phyloP scores from a whole-genome alignment of 2,113 vertebrate genomes.

The Brienomyrus brachyistius region DNA sequence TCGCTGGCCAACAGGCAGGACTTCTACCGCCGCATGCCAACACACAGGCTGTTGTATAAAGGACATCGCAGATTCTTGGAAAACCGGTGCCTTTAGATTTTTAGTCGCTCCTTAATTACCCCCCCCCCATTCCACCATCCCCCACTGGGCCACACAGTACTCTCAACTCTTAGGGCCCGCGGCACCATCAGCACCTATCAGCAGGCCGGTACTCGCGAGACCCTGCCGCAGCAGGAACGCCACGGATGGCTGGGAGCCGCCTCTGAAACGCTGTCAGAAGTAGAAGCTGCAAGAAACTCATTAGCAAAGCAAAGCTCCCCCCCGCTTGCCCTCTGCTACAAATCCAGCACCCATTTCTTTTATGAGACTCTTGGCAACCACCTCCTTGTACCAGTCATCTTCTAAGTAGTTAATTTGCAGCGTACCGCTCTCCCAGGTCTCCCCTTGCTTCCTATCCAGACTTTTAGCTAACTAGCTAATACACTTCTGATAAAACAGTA shows the following conservation, averaged over 20 bases:
- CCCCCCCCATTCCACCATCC: no score
- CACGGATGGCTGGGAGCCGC: conserved; percentile 45
- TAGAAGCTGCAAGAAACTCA: background rate
- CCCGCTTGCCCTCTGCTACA: background rate
- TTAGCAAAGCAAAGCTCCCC: background rate
- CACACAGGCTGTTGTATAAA: background rate
- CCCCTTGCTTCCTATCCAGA: background rate
- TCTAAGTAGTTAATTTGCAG: background rate
- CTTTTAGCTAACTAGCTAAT: background rate
- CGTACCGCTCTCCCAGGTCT: background rate
- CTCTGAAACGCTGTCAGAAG: conserved; percentile 32
- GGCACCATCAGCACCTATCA: background rate
- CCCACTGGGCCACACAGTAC: background rate
- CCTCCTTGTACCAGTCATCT: background rate
- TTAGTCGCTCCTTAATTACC: background rate
- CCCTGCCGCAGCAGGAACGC: conserved; percentile 37
- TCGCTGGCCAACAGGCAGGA: background rate
- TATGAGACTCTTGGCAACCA: conserved; percentile 11
- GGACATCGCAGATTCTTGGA: background rate
- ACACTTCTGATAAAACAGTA: background rate
- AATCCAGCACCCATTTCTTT: background rate
- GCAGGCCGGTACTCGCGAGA: conserved; percentile 26
- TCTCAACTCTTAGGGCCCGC: background rate
- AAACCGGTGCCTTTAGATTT: background rate
- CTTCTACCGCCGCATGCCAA: background rate